Conservation (phyloP, 2,113 vertebrate species). For the Triplophysa rosa region DNA sequence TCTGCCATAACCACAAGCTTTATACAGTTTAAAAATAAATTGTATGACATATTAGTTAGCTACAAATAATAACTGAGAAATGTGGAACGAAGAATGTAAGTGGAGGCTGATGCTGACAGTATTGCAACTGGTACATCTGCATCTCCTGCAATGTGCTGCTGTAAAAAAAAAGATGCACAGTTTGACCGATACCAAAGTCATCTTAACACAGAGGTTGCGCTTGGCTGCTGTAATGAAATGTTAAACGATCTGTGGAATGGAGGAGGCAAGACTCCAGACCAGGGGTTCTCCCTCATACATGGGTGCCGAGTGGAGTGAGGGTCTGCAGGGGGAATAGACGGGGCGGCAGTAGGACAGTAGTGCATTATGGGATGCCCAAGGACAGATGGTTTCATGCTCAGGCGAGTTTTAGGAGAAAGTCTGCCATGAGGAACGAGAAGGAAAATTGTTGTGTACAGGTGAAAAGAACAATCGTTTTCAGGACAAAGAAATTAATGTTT, state of each 20-base stretch:
- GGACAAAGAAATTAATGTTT: not conserved
- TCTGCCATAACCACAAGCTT: no score
- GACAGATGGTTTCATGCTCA: constrained; percentile 48
- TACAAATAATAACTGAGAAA: not conserved
- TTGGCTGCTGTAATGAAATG: constrained; percentile 55
- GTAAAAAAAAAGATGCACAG: constrained; percentile 43
- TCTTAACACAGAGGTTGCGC: constrained; percentile 39
- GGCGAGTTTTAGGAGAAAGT: constrained; percentile 38
- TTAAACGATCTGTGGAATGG: constrained; percentile 58
- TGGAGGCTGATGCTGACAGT: not conserved
- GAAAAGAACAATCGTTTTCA: constrained; percentile 24
- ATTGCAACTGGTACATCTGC: not conserved
- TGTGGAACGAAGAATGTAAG: no score
- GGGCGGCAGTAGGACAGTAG: constrained; percentile 1
- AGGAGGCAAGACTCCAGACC: constrained; percentile 42
- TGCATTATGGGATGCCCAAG: constrained; percentile 42
- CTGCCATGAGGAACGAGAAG: constrained; percentile 46
- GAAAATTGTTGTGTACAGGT: constrained; percentile 27
- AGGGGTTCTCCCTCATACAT: constrained; percentile 15
- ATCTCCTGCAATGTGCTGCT: constrained; percentile 11
- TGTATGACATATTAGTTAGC: no score
- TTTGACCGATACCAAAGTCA: constrained; percentile 42
- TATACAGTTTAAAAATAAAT: no score
- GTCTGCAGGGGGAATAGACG: not conserved
- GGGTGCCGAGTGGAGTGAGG: not conserved